A percentile compares a stretch with the other conserved stretches of the same genome.
Conservation (phyloP, 2,797 vertebrate species). For the Lagorchestes hirsutus region DNA sequence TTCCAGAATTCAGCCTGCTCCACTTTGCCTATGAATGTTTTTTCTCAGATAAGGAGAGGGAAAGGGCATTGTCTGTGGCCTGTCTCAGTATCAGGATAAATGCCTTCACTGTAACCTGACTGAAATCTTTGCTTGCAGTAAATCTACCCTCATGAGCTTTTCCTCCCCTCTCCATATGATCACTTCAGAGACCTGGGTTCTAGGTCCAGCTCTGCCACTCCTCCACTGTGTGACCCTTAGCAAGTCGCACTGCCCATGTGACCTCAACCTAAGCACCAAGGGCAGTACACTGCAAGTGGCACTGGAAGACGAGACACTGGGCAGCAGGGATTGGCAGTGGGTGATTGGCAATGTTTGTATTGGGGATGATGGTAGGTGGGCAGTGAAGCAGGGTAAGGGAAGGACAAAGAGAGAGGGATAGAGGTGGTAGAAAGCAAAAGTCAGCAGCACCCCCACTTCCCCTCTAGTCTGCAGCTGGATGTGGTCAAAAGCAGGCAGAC, state of each 20-base stretch:
- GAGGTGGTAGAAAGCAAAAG: not conserved
- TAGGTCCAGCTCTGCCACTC: not conserved
- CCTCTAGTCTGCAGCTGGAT: not conserved
- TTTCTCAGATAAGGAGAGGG: not conserved
- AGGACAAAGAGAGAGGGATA: not conserved
- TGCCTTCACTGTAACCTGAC: not conserved
- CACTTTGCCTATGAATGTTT: not conserved
- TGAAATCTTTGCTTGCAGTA: conserved; percentile 27
- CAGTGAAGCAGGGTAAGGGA: not conserved
- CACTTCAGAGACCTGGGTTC: not conserved
- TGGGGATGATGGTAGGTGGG: not conserved
- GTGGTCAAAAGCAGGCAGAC: not conserved
- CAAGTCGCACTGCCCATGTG: not conserved
- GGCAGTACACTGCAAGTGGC: not conserved
- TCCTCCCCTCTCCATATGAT: not conserved
- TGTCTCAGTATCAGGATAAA: conserved; percentile 64
- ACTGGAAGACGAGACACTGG: not conserved
- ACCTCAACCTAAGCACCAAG: not conserved
- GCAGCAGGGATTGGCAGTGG: not conserved
- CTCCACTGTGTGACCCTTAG: not conserved
- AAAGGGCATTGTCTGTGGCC: not conserved
- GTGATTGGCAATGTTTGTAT: not conserved
- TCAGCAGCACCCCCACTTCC: not conserved
- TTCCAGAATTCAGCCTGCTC: not conserved
- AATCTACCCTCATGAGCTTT: not conserved